A percentile compares a stretch with the other conserved stretches of the same genome.
These are phyloP conservation scores for Colius striatus DNA, from an alignment of 2,113 vertebrate genomes.

Conservation along the genomic window DNA sequence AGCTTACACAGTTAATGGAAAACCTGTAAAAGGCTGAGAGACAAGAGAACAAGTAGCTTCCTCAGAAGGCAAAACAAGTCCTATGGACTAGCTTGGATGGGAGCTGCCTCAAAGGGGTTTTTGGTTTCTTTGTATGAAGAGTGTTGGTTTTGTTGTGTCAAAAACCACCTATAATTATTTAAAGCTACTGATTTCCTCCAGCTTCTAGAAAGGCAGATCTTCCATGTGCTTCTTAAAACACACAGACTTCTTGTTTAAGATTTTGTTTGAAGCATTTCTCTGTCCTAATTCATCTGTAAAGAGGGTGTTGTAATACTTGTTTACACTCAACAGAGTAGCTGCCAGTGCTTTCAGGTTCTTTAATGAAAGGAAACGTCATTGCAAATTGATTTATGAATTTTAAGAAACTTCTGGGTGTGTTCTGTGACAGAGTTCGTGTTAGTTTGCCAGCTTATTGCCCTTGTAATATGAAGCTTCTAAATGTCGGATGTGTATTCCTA, in stretches of 20 bases:
- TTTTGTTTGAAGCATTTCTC: slow-evolving; percentile 48
- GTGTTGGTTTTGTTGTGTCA: slow-evolving; percentile 8
- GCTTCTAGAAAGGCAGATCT: slow-evolving; percentile 28
- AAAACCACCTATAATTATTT: slow-evolving; percentile 54
- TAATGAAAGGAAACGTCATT: slow-evolving; percentile 41
- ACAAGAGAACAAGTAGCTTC: background rate
- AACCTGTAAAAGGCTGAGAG: background rate
- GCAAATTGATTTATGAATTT: slow-evolving; percentile 52
- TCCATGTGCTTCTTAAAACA: background rate
- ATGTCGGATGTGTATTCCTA: background rate
- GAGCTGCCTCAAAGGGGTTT: background rate
- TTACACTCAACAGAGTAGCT: background rate
- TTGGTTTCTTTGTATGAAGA: slow-evolving; percentile 1
- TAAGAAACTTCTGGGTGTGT: slow-evolving; percentile 46
- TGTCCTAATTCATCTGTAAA: slow-evolving; percentile 29
- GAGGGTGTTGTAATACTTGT: slow-evolving; percentile 20
- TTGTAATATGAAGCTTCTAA: background rate
- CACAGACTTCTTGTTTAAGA: background rate
- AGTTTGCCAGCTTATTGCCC: background rate
- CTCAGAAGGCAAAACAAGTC: background rate
- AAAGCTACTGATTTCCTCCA: slow-evolving; percentile 61
- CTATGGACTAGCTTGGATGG: background rate
- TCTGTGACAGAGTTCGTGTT: background rate
- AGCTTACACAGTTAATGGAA: background rate
- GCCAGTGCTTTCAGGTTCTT: slow-evolving; percentile 10